Base-by-base conservation (phyloP, 1,140 invertebrate species). In the Drosophila neocordata region DNA sequence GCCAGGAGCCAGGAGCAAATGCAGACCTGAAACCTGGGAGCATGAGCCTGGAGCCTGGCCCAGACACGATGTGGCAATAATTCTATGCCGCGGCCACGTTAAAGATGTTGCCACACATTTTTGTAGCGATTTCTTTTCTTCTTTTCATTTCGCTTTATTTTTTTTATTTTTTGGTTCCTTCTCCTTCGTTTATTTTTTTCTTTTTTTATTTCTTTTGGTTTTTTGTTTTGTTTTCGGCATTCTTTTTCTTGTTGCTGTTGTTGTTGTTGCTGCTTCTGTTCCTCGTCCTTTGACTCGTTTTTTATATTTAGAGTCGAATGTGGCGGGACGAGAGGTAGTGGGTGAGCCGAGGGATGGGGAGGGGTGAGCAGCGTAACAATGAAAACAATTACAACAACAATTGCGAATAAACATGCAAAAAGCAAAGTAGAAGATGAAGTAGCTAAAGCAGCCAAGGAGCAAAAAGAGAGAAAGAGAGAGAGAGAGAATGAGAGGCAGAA, bases 391-490 rank as follows among this genome's bases (percentile, higher is more conserved):
- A 87, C 82, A 87, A 87, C 83, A 88, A 88, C 83, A 88, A 88
- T 89, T 83, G 83, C 83, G 84, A 88, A 88, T 89, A 88, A 88
- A 88, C 83, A 88, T 88, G 83, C 84, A 83, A 88, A 87, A 87
- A 88, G 83, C 84, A 89, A 82, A 87, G 82, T 81, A 85, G 71
- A 87, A 85, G 82, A 85, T 85, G 82, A 85, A 87, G 82, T 85
- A 87, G 81, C 77, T 64, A n/a, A 57, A 56, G 20, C 13, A 44
- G 64, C 41, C 41, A 20, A 44, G 34, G 13, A 27, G 15, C 12
- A 15, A 13, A 8, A 12, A 41, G 34, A 41, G 5, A 27, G 31
- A 65, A 13, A 67, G 58, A 59, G 37, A 51, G 8, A 61, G 52
- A 20, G 52, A 31, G 55, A 44, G 57, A 7, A 24, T 9, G 35